Evolutionary conservation across 1,140 invertebrate species (phyloP).

Genomic region (Saxidomus purpurata): DNA sequence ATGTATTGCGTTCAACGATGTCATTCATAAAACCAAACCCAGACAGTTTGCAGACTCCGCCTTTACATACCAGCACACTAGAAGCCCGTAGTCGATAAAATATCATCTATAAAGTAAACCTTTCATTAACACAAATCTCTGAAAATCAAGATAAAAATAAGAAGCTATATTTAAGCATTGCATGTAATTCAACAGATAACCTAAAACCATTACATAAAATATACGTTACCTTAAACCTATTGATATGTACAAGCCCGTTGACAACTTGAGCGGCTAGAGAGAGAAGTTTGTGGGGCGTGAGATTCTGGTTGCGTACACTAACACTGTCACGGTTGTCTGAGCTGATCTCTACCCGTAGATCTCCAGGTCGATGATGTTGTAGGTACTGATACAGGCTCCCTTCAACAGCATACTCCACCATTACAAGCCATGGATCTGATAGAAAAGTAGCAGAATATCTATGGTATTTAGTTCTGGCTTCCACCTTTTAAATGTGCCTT

Average conservation of each 20-base stretch:
- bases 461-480: not conserved
- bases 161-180: too few species aligned
- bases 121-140: too few species aligned
- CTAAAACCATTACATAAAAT: too few species aligned
- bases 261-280: slow-evolving; percentile 75
- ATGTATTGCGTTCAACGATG: slow-evolving; percentile 75
- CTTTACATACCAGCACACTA: slow-evolving; percentile 75
- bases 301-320: slow-evolving; percentile 70
- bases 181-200: too few species aligned
- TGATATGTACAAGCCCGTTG: slow-evolving; percentile 76
- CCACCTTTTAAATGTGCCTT: too few species aligned
- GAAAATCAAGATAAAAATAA: too few species aligned
- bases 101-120: slow-evolving; percentile 72
- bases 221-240: slow-evolving; percentile 76
- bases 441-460: not conserved
- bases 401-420: slow-evolving; percentile 77
- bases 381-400: slow-evolving; percentile 76
- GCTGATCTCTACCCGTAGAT: slow-evolving; percentile 70
- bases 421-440: slow-evolving; percentile 78
- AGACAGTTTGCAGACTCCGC: slow-evolving; percentile 77
- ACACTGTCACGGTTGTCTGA: slow-evolving; percentile 70
- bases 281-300: slow-evolving; percentile 76
- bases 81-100: slow-evolving; percentile 76
- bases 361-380: slow-evolving; percentile 76
- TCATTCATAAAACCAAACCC: slow-evolving; percentile 78